Evolutionary conservation across 2,113 vertebrate species (phyloP).

Genomic region (Sitta europaea): DNA sequence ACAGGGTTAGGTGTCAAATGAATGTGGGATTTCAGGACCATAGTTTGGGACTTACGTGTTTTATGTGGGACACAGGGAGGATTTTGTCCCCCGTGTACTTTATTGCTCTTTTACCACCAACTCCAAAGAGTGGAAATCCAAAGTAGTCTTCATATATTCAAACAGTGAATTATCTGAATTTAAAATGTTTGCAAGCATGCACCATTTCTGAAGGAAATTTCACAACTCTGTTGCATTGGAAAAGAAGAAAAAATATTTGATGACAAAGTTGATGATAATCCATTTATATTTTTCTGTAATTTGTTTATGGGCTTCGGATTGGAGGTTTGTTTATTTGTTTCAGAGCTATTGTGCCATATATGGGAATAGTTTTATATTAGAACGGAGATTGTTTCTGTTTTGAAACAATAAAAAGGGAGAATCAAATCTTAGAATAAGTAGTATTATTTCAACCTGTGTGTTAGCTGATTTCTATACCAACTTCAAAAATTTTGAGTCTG

Average conservation of each 20-base stretch:
- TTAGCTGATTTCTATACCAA: background rate
- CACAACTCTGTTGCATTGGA: background rate
- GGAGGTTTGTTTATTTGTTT: background rate
- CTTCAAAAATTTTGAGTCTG: background rate
- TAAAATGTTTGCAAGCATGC: background rate
- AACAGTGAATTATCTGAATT: background rate
- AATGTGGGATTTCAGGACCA: conserved; percentile 30
- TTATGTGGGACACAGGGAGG: background rate
- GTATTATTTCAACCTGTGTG: background rate
- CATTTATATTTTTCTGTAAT: background rate
- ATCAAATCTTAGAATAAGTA: background rate
- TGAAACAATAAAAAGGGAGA: background rate
- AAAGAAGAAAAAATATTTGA: background rate
- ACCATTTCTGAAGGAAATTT: background rate
- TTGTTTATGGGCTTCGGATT: background rate
- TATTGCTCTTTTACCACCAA: background rate
- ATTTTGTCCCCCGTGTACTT: background rate
- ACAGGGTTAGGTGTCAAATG: conserved; percentile 36
- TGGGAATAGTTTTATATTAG: background rate
- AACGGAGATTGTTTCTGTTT: background rate
- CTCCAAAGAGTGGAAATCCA: background rate
- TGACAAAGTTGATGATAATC: background rate
- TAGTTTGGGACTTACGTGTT: background rate
- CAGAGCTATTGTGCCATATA: background rate
- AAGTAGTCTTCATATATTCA: background rate